A percentile compares a stretch with the other conserved stretches of the same genome.
Evolutionary conservation across 2,113 vertebrate genomes (phyloP).

Genomic region (Alligator mississippiensis): DNA sequence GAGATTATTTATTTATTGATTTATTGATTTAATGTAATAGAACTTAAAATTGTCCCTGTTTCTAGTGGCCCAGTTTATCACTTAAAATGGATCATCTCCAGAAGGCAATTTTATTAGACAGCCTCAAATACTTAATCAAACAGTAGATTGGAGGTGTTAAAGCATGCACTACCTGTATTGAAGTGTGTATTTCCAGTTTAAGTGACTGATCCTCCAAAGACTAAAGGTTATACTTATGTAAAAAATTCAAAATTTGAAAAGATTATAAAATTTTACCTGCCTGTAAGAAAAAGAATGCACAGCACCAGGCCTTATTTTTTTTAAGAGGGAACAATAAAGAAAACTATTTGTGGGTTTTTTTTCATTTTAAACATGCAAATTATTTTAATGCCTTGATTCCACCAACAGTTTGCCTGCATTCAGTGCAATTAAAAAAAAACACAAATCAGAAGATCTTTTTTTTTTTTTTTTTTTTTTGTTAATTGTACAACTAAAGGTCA

Average conservation of each 20-base stretch:
- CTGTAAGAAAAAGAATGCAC: neutral
- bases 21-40: too few species aligned
- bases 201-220: neutral
- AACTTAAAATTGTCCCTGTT: too few species aligned
- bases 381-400: neutral
- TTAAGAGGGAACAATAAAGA: neutral
- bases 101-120: neutral
- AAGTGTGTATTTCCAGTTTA: neutral
- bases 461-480: neutral
- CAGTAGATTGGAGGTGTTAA: neutral
- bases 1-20: too few species aligned
- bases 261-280: neutral
- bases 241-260: neutral
- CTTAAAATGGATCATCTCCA: neutral
- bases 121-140: neutral
- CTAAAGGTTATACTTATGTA: neutral
- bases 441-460: neutral
- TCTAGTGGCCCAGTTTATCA: too few species aligned
- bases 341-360: neutral
- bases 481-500: slow-evolving; percentile 39
- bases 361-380: neutral
- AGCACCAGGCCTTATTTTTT: neutral
- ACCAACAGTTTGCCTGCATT: neutral
- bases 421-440: neutral
- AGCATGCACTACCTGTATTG: neutral